These are phyloP conservation scores for Entomobrya proxima DNA, from an alignment of 2,888 invertebrate species.

Conservation along the genomic window DNA sequence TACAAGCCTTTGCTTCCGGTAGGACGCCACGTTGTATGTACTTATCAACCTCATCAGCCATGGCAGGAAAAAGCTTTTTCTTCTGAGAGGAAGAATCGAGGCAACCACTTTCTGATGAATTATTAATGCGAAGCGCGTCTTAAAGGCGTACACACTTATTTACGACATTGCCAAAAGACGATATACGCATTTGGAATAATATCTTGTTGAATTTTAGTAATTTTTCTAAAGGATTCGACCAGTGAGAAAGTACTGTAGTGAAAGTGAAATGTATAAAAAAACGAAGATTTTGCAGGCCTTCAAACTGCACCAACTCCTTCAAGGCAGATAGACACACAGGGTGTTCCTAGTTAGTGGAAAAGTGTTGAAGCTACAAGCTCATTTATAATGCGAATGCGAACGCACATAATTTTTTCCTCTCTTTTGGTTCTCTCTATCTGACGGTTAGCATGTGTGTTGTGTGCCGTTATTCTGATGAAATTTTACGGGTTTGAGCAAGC, in stretches of 20 bases:
- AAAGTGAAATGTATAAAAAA: neutral
- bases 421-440: neutral
- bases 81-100: neutral
- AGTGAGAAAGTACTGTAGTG: neutral
- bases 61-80: neutral
- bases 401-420: neutral
- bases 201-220: constrained; percentile 6
- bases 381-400: constrained; percentile 4
- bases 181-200: constrained; percentile 40
- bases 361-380: constrained; percentile 4
- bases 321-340: neutral
- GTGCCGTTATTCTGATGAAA: neutral
- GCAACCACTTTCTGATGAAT: constrained; percentile 40
- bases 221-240: neutral
- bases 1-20: constrained; percentile 24
- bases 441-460: neutral
- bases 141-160: constrained; percentile 40
- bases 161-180: constrained; percentile 53
- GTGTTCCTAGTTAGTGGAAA: too few species aligned
- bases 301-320: neutral
- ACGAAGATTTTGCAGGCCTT: neutral
- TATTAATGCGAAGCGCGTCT: constrained; percentile 25
- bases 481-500: neutral
- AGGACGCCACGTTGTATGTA: neutral
- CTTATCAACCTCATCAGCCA: neutral